These are phyloP conservation scores for Drosophila macrospina DNA, from an alignment of 2,888 invertebrate genomes.

Conservation along the genomic window DNA sequence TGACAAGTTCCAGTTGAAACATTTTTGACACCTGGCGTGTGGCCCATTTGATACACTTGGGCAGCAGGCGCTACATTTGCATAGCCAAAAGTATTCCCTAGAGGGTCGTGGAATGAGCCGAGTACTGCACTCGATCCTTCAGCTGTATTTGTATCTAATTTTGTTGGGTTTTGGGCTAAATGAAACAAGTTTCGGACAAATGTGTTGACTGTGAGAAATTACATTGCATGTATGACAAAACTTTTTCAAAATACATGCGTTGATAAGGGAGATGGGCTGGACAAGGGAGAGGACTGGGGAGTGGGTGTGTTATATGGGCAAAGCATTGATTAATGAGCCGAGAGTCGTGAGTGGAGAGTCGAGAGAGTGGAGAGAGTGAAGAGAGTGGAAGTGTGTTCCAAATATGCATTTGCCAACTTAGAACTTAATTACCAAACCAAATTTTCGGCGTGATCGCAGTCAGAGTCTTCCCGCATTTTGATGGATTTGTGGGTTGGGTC, in stretches of 20 bases:
- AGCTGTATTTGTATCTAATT: conserved; percentile 20
- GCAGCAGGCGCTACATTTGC: conserved; percentile 46
- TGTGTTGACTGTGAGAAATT: conserved; percentile 75
- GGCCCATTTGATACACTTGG: conserved; percentile 54
- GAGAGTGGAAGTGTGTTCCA: conserved; percentile 17
- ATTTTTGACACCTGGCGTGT: conserved; percentile 75
- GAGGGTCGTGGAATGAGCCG: conserved; percentile 16
- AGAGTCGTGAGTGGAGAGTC: conserved; percentile 28
- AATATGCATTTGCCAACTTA: conserved; percentile 63
- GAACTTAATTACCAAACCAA: conserved; percentile 73
- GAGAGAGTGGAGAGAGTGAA: too few species aligned
- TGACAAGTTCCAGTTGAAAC: conserved; percentile 54
- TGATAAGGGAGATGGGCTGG: not conserved
- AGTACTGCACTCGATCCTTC: conserved; percentile 10
- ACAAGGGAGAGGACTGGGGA: too few species aligned
- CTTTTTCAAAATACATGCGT: conserved; percentile 61
- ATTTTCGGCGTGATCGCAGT: conserved; percentile 37
- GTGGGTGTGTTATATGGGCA: conserved; percentile 39
- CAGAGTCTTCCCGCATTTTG: conserved; percentile 74
- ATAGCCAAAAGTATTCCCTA: conserved; percentile 27
- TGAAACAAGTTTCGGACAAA: conserved; percentile 47
- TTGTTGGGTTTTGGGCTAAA: conserved; percentile 36
- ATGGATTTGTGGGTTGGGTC: conserved; percentile 62
- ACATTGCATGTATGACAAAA: conserved; percentile 72
- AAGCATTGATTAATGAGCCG: conserved; percentile 69